Conservation (phyloP, 1,140 invertebrate species). For the Drosophila yakuba region DNA sequence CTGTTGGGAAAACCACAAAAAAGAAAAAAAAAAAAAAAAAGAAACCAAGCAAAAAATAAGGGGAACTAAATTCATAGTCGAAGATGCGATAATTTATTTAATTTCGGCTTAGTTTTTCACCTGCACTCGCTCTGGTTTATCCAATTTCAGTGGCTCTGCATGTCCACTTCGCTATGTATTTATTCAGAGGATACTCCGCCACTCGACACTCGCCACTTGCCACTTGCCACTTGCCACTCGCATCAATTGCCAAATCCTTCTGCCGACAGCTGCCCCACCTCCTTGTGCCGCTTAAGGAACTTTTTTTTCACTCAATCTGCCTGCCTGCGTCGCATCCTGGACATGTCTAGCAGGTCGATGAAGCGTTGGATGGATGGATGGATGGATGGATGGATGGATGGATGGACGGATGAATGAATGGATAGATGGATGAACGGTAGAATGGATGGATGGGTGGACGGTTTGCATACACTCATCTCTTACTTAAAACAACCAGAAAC, state of each 20-base stretch:
- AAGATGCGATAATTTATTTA: constrained; percentile 11
- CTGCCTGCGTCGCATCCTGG: constrained; percentile 1
- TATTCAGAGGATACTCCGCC: neutral
- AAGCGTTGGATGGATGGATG: neutral
- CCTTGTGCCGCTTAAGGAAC: neutral
- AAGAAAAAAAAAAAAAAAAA: too few species aligned
- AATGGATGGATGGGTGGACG: constrained; percentile 18
- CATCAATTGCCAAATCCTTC: constrained; percentile 55
- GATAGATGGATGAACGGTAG: neutral
- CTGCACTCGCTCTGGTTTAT: constrained; percentile 1
- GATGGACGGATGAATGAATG: constrained; percentile 7
- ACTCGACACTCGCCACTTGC: neutral
- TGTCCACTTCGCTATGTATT: constrained; percentile 5
- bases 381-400: neutral
- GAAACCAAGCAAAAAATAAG: too few species aligned
- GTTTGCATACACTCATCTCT: constrained; percentile 33
- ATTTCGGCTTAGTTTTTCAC: constrained; percentile 4
- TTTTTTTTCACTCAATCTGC: constrained; percentile 17
- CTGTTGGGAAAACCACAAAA: neutral
- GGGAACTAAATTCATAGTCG: neutral
- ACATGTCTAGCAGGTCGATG: constrained; percentile 7
- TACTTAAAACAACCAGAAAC: constrained; percentile 37
- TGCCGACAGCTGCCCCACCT: constrained; percentile 42
- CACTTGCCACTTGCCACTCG: constrained; percentile 17
- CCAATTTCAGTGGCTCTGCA: neutral